Base-by-base conservation (phyloP, 2,113 vertebrate species). In the Rana temporaria region DNA sequence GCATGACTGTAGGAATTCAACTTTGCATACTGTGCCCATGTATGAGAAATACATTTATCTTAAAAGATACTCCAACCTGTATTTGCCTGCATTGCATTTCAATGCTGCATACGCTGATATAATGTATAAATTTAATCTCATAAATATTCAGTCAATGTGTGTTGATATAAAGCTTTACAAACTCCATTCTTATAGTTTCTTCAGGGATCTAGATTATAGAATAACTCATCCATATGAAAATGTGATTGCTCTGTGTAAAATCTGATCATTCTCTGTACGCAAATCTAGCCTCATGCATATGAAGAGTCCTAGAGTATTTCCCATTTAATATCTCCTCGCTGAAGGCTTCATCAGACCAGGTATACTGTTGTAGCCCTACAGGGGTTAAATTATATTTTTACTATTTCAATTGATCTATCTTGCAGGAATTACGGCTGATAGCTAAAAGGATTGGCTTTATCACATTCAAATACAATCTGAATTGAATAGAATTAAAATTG, bases 191-290 rank as follows among this genome's bases (percentile, higher is more conserved):
- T 60, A 68, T 68, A 69, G 78, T 53, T 48, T 80, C 66, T 67
- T 56, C 66, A n/a, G 66, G 78, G 78, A 80, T 42, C 57, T 16
- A 62, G 65, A 80, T 80, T 70, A 70, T 80, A 60, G 65, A 80
- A 80, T 80, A 80, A 70, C 48, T 70, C 66, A 80, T 80, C 78
- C 78, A 80, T 80, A 80, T 80, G 78, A 80, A 80, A 70, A 80
- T 80, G 78, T 70, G 78, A 80, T 80, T 80, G 66, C 66, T 7
- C 55, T 70, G 70, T 80, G 66, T 80, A 80, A 70, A 80, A 80
- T 80, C 18, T 59, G 78, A 70, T 80, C 78, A 59, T 18, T 80
- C 34, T 4, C 26, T 80, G 78, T 70, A 70, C 34, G 65, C 66
- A 19, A 48, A 48, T 80, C 65, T 24, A 69, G 32, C 66, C 34